Percentiles rank a stretch among this genome's conserved stretches.
phyloP scores from a whole-genome alignment of 2,113 vertebrate genomes.

The Butastur rufipennis region DNA sequence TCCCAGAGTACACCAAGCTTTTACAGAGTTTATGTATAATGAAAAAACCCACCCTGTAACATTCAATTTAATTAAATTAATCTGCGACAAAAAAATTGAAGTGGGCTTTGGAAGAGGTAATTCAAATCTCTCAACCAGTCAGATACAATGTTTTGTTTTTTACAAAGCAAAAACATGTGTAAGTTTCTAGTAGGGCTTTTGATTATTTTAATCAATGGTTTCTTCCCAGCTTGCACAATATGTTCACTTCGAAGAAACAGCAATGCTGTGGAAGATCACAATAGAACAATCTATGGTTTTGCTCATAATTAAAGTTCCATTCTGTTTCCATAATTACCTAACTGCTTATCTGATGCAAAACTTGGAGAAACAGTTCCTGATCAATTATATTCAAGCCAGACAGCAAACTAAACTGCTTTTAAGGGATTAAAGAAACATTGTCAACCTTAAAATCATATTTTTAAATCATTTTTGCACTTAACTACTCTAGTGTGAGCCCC shows the following conservation, averaged over 20 bases:
- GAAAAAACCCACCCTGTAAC: background rate
- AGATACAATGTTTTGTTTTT: background rate
- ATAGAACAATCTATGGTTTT: background rate
- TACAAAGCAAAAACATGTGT: background rate
- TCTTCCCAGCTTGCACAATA: slow-evolving; percentile 2
- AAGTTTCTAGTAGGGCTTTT: background rate
- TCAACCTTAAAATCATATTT: background rate
- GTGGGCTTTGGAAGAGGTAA: background rate
- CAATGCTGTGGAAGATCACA: slow-evolving; percentile 21
- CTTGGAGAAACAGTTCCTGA: background rate
- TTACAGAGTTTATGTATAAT: background rate
- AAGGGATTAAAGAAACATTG: background rate
- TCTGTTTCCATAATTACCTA: slow-evolving; percentile 43
- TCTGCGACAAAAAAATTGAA: background rate
- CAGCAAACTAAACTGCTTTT: background rate
- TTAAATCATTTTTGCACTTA: background rate
- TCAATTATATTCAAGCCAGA: background rate
- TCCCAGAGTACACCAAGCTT: background rate
- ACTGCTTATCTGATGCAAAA: slow-evolving; percentile 27
- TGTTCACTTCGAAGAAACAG: slow-evolving; percentile 13
- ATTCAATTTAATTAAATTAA: slow-evolving; percentile 21
- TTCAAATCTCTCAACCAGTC: background rate
- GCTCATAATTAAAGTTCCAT: slow-evolving; percentile 10
- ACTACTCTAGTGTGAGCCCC: background rate
- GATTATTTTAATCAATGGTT: slow-evolving; percentile 33